phyloP scores from a whole-genome alignment of 1,140 invertebrate genomes.

The Patella vulgata region DNA sequence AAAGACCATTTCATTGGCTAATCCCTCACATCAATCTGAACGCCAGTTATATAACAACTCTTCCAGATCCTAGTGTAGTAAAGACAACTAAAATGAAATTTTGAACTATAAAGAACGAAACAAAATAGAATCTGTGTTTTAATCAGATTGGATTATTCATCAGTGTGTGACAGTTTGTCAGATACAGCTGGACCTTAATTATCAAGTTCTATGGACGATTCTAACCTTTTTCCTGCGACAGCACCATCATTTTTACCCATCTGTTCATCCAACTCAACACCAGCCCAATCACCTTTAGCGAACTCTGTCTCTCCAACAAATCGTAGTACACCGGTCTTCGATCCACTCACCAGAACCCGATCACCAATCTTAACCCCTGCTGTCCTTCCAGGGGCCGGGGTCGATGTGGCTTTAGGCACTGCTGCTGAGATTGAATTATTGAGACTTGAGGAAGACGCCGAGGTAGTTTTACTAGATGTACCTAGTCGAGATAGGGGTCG shows the following conservation, averaged over 20 bases:
- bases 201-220: too few relatives aligned
- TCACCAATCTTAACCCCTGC: conserved; percentile 80
- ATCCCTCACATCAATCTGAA: too few relatives aligned
- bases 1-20: too few relatives aligned
- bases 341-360: conserved; percentile 88
- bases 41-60: too few relatives aligned
- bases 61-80: too few relatives aligned
- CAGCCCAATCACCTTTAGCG: conserved; percentile 91
- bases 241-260: conserved; percentile 96
- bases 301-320: conserved; percentile 90
- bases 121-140: too few relatives aligned
- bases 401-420: conserved; percentile 11
- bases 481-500: conserved; percentile 32
- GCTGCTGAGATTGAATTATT: conserved; percentile 24
- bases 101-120: too few relatives aligned
- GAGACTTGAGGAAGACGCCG: conserved; percentile 41
- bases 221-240: conserved; percentile 78
- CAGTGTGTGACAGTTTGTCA: too few relatives aligned
- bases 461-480: conserved; percentile 38
- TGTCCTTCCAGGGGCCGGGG: conserved; percentile 23
- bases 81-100: too few relatives aligned
- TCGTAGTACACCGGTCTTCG: conserved; percentile 86
- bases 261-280: conserved; percentile 92
- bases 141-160: too few relatives aligned
- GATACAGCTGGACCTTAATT: too few relatives aligned